Percentiles rank a stretch among this genome's conserved stretches.
Conservation (phyloP, 2,797 vertebrate species). For the Pteronotus mesoamericanus region DNA sequence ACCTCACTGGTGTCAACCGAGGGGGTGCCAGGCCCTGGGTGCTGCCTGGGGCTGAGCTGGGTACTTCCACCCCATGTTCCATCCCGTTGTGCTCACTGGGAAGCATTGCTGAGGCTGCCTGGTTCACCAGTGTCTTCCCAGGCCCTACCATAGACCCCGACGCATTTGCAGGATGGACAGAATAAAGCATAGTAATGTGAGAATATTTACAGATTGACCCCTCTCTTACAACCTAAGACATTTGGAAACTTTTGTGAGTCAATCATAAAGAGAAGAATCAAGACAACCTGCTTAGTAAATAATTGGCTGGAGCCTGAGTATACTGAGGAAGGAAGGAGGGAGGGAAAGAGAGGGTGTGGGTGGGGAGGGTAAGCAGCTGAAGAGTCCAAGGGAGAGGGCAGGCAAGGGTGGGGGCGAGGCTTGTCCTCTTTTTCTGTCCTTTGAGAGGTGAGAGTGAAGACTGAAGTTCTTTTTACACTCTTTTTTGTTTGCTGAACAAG, state of each 20-base stretch:
- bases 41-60: background rate
- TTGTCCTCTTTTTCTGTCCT: background rate
- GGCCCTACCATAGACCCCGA: background rate
- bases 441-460: background rate
- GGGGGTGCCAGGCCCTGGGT: background rate
- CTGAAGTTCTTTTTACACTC: background rate
- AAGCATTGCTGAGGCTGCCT: background rate
- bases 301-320: background rate
- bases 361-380: background rate
- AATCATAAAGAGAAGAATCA: background rate
- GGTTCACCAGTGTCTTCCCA: background rate
- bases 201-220: background rate
- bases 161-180: background rate
- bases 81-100: background rate
- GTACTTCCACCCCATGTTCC: background rate
- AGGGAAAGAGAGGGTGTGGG: background rate
- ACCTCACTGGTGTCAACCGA: background rate
- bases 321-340: background rate
- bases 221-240: background rate
- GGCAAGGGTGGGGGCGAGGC: background rate
- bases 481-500: background rate
- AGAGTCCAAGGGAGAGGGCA: background rate
- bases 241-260: background rate
- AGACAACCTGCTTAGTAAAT: background rate
- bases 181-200: background rate